Evolutionary conservation across 1,140 invertebrate genomes (phyloP), one percentile per base, ranked within the genome.

Genomic region (Bombus balteatus): DNA sequence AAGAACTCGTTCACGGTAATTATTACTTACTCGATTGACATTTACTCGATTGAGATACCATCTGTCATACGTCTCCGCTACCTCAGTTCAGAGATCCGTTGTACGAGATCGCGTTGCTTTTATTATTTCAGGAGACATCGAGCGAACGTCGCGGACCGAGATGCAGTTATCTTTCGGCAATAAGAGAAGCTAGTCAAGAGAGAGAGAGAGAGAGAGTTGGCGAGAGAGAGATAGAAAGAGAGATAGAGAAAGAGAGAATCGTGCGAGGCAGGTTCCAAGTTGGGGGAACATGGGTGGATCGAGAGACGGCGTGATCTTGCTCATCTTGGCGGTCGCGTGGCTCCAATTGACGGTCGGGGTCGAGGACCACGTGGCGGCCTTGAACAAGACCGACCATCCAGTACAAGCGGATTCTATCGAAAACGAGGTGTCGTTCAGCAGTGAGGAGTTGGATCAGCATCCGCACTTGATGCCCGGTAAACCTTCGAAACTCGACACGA

Each of bases 401-500:
- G 34, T 4, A 1, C 68, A 73, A 37, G 81, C 65, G 13, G 73
- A 84, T 22, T n/a, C 53, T 3, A 39, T 68, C 10, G 82, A 65
- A 57, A 89, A 89, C 78, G 89, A 89, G 62, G 78, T 85, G 22
- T 41, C 82, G 22, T 57, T 90, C 25, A 32, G 28, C 41, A 43
- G 39, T 12, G 81, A 88, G 15, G 76, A 78, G 12, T 13, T 70
- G 71, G 2, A 41, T 2, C 22, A 78, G 28, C 92, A 95, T 82
- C 92, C 92, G 0, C 92, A 95, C 75, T 75, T 34, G 5, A 62
- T 81, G 22, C 70, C 72, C 0, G 92, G 86, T 3, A 95, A 95
- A 81, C 95, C 95, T 0, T 90, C 85, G 10, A 95, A 94, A 78
- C 92, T 95, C 39, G 94, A 95, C 34, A 2, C 91, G 41, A 92